Percentiles rank a stretch among this genome's conserved stretches.
These are phyloP conservation scores for Macropis europaea DNA, from an alignment of 2,888 invertebrate species.

Conservation along the genomic window DNA sequence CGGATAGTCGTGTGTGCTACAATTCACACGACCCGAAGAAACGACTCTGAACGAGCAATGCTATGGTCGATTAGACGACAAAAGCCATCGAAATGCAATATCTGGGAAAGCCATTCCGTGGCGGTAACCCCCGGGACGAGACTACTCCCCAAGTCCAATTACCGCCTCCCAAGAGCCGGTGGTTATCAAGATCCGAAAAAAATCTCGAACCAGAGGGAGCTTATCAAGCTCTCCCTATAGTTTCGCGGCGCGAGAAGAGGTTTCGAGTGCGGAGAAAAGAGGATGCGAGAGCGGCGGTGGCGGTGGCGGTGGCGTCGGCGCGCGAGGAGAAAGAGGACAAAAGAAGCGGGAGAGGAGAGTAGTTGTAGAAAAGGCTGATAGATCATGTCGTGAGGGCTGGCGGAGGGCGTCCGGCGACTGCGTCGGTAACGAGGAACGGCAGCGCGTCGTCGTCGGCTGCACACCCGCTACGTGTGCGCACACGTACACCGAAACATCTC, in stretches of 20 bases:
- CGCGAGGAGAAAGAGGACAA: conserved; percentile 42
- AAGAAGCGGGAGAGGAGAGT: conserved; percentile 35
- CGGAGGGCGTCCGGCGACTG: conserved; percentile 68
- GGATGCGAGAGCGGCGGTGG: conserved; percentile 25
- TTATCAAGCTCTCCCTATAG: conserved; percentile 37
- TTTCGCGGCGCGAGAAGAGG: conserved; percentile 21
- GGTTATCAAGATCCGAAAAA: conserved; percentile 51
- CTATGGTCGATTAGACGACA: too few relatives aligned
- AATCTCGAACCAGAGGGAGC: conserved; percentile 49
- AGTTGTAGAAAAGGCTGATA: conserved; percentile 69
- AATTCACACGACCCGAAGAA: too few relatives aligned
- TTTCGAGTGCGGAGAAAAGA: conserved; percentile 34
- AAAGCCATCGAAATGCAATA: background rate
- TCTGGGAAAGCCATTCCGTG: background rate
- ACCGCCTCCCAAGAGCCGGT: conserved; percentile 21
- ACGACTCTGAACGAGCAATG: too few relatives aligned
- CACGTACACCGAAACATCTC: conserved; percentile 26
- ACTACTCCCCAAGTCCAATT: conserved; percentile 34
- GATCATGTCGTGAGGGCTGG: conserved; percentile 68
- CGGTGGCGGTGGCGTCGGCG: conserved; percentile 16
- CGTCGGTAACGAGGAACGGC: conserved; percentile 75
- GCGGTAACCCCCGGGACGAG: conserved; percentile 10
- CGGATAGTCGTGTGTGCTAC: too few relatives aligned
- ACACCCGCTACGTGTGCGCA: conserved; percentile 62
- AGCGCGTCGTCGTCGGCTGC: conserved; percentile 61